These are phyloP conservation scores for Nowickia ferox DNA, from an alignment of 2,888 invertebrate genomes.

Conservation along the genomic window DNA sequence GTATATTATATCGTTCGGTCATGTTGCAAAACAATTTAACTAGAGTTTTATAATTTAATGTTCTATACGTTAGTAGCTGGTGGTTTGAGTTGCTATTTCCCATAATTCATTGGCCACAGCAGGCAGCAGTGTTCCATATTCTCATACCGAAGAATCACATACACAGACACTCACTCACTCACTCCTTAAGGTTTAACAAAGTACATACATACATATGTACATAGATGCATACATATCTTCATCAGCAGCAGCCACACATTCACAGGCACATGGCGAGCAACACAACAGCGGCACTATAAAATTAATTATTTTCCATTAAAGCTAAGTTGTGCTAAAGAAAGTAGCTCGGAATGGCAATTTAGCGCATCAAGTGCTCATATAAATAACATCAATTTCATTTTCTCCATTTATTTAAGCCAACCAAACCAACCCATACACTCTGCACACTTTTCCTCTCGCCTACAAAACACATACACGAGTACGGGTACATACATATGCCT, in stretches of 20 bases:
- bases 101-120: slow-evolving; percentile 75
- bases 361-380: slow-evolving; percentile 84
- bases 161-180: slow-evolving; percentile 4
- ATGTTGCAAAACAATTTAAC: slow-evolving; percentile 67
- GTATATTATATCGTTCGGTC: slow-evolving; percentile 56
- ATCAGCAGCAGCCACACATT: slow-evolving; percentile 30
- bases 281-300: slow-evolving; percentile 79
- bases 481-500: neutral
- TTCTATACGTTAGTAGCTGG: slow-evolving; percentile 46
- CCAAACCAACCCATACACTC: slow-evolving; percentile 23
- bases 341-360: slow-evolving; percentile 83
- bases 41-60: slow-evolving; percentile 70
- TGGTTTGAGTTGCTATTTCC: slow-evolving; percentile 65
- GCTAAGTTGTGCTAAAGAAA: slow-evolving; percentile 82
- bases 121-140: slow-evolving; percentile 59
- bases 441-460: slow-evolving; percentile 7
- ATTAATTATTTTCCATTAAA: slow-evolving; percentile 84
- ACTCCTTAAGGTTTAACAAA: slow-evolving; percentile 7
- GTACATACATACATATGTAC: neutral
- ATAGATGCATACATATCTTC: neutral
- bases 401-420: slow-evolving; percentile 68
- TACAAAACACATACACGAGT: neutral
- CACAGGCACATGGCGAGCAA: slow-evolving; percentile 6
- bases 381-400: slow-evolving; percentile 83
- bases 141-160: slow-evolving; percentile 7